Evolutionary conservation across 2,888 invertebrate species (phyloP).

Genomic region (Catotricha subobsoleta): DNA sequence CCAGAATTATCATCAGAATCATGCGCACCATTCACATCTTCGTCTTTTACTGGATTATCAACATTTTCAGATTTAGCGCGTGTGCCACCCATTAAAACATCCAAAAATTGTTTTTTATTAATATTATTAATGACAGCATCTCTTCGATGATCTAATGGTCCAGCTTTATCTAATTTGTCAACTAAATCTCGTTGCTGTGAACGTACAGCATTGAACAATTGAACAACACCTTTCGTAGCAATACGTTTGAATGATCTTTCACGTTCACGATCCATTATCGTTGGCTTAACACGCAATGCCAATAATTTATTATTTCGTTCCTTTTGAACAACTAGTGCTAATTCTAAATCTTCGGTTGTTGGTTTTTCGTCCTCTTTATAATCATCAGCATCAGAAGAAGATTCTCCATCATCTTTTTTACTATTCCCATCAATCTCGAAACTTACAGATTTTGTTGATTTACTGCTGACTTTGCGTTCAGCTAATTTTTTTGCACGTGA

Average conservation of each 20-base stretch:
- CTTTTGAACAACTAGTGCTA: constrained; percentile 8
- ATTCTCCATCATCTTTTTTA: constrained; percentile 19
- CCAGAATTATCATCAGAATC: constrained; percentile 21
- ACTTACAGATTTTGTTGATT: constrained; percentile 31
- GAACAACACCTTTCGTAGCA: constrained; percentile 83
- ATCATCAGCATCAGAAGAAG: constrained; percentile 4
- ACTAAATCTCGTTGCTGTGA: constrained; percentile 65
- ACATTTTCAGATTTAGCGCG: constrained; percentile 36
- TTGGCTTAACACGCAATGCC: constrained; percentile 55
- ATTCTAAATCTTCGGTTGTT: constrained; percentile 16
- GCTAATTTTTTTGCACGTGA: constrained; percentile 61
- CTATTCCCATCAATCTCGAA: constrained; percentile 51
- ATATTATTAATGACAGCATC: constrained; percentile 60
- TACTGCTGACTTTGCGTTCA: constrained; percentile 32
- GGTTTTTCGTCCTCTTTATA: constrained; percentile 29
- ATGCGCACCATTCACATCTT: constrained; percentile 31
- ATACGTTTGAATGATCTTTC: constrained; percentile 64
- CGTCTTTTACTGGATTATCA: constrained; percentile 32
- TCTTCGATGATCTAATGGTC: constrained; percentile 57
- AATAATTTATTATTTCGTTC: constrained; percentile 23
- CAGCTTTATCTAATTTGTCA: constrained; percentile 47
- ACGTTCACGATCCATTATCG: constrained; percentile 52
- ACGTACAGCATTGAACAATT: constrained; percentile 78
- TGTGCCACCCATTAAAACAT: constrained; percentile 51
- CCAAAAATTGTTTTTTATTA: constrained; percentile 51